phyloP scores from a whole-genome alignment of 2,113 vertebrate species.

The Neoarius graeffei region DNA sequence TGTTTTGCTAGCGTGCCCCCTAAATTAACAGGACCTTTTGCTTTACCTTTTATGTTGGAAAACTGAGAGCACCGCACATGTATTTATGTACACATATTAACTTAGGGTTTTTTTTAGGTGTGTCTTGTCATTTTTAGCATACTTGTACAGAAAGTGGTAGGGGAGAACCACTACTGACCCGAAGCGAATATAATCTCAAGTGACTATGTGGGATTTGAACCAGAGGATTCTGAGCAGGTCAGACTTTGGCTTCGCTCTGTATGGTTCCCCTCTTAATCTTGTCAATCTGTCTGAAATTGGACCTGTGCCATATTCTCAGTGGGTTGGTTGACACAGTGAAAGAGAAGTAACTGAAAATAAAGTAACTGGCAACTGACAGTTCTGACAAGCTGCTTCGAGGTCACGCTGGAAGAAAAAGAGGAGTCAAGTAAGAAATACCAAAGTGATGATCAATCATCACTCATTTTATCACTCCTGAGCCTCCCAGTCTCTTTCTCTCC shows the following conservation, averaged over 20 bases:
- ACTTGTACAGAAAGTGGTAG: conserved; percentile 5
- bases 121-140: not conserved
- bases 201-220: conserved; percentile 49
- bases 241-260: conserved; percentile 19
- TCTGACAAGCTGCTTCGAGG: not conserved
- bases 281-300: not conserved
- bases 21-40: conserved; percentile 43
- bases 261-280: conserved; percentile 32
- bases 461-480: not conserved
- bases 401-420: not conserved
- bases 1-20: conserved; percentile 57
- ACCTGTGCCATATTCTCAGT: not conserved
- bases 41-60: not conserved
- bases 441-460: not conserved
- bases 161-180: conserved; percentile 27
- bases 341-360: not conserved
- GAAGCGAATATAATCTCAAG: conserved; percentile 24
- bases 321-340: not conserved
- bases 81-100: not conserved
- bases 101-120: not conserved
- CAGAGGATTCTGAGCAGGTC: conserved; percentile 39
- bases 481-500: not conserved
- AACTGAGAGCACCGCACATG: not conserved
- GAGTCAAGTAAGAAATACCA: not conserved
- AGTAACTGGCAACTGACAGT: not conserved